A percentile compares a stretch with the other conserved stretches of the same genome.
phyloP scores from a whole-genome alignment of 2,888 invertebrate genomes.

The Saturnia pavonia region DNA sequence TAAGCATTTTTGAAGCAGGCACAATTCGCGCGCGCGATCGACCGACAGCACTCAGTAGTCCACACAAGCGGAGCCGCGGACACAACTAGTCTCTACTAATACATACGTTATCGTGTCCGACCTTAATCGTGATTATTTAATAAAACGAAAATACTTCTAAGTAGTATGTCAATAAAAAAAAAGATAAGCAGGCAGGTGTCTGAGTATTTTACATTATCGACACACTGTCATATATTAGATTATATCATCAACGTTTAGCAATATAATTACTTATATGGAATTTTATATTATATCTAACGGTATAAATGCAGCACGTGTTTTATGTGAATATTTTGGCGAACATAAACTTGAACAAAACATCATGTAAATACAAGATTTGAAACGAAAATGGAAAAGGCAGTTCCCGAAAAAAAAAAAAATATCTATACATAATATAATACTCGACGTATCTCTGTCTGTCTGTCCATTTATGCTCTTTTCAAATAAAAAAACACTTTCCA shows the following conservation, averaged over 20 bases:
- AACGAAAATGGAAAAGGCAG: no score
- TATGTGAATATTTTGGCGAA: not conserved
- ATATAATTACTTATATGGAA: conserved; percentile 2
- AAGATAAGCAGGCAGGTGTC: conserved; percentile 2
- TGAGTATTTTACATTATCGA: not conserved
- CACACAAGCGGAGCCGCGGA: no score
- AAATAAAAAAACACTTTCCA: no score
- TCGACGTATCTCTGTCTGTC: no score
- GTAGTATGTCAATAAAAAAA: conserved; percentile 10
- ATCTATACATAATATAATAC: no score
- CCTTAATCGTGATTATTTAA: not conserved
- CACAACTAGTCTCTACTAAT: not conserved
- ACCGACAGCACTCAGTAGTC: no score
- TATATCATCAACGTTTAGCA: not conserved
- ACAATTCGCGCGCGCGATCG: no score
- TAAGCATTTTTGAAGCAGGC: no score
- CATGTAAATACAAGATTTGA: no score
- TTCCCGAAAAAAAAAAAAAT: no score
- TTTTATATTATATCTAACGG: not conserved
- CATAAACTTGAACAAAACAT: no score
- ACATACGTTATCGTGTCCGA: not conserved
- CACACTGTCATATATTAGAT: not conserved
- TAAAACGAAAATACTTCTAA: not conserved
- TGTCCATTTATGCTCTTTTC: no score
- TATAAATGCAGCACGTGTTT: not conserved